phyloP scores from a whole-genome alignment of 2,113 vertebrate species.

The Proterorhinus semilunaris region DNA sequence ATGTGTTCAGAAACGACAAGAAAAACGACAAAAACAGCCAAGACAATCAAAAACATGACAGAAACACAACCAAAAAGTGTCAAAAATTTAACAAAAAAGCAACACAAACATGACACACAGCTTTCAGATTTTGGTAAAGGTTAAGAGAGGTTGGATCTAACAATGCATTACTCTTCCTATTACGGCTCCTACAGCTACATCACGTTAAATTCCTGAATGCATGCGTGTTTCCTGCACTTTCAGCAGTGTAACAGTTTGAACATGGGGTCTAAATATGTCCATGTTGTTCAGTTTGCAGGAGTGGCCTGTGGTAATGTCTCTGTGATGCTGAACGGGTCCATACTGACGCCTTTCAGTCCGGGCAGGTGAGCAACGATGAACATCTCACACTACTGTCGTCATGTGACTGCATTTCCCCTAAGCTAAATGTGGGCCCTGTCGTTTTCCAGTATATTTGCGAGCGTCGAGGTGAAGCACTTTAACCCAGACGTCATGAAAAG shows the following conservation, averaged over 20 bases:
- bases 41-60: too few relatives aligned
- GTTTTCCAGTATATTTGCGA: conserved; percentile 78
- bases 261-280: not conserved
- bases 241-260: not conserved
- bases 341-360: conserved; percentile 64
- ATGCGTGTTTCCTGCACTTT: too few relatives aligned
- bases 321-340: conserved; percentile 83
- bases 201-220: too few relatives aligned
- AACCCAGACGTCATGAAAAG: conserved; percentile 59
- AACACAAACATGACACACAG: too few relatives aligned
- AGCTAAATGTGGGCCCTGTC: not conserved
- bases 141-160: not conserved
- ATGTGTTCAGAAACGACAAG: too few relatives aligned
- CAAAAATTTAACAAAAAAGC: too few relatives aligned
- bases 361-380: conserved; percentile 69
- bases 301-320: conserved; percentile 80
- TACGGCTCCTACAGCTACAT: too few relatives aligned
- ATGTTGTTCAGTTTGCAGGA: conserved; percentile 81
- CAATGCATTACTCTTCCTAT: too few relatives aligned
- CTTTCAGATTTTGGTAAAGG: too few relatives aligned
- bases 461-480: conserved; percentile 78
- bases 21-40: too few relatives aligned
- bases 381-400: not conserved
- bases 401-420: not conserved
- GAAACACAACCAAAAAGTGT: too few relatives aligned